A percentile compares a stretch with the other conserved stretches of the same genome.
phyloP scores from a whole-genome alignment of 2,888 invertebrate species.

The Andrena praecox region DNA sequence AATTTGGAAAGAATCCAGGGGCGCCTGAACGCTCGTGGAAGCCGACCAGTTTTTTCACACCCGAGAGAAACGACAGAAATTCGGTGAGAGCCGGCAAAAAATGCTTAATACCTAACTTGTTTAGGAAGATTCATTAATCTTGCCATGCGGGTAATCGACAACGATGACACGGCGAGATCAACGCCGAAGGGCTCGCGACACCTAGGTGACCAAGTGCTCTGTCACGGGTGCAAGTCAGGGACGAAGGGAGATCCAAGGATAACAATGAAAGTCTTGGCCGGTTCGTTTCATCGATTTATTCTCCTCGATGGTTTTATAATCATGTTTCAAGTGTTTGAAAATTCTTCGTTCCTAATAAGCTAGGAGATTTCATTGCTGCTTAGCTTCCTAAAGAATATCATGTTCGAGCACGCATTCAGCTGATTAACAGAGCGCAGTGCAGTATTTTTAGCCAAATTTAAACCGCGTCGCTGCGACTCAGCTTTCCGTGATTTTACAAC shows the following conservation, averaged over 20 bases:
- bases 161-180: slow-evolving; percentile 25
- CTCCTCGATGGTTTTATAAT: not conserved
- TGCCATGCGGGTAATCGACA: slow-evolving; percentile 42
- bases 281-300: slow-evolving; percentile 37
- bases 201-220: slow-evolving; percentile 3
- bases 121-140: too few species aligned
- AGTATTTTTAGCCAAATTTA: slow-evolving; percentile 23
- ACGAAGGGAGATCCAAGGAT: not conserved
- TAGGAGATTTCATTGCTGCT: not conserved
- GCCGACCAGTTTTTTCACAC: not conserved
- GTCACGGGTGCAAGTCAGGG: not conserved
- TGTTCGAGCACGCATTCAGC: not conserved
- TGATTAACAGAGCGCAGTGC: not conserved
- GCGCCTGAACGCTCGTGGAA: slow-evolving; percentile 4
- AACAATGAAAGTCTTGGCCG: slow-evolving; percentile 2
- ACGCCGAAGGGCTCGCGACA: slow-evolving; percentile 4
- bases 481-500: not conserved
- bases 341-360: not conserved
- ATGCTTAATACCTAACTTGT: not conserved
- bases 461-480: not conserved
- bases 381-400: not conserved
- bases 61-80: not conserved
- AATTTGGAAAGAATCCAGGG: slow-evolving; percentile 55
- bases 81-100: not conserved
- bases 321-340: not conserved